Evolutionary conservation across 2,113 vertebrate genomes (phyloP), one percentile per base, ranked within the genome.

Genomic region (Amia ocellicauda): DNA sequence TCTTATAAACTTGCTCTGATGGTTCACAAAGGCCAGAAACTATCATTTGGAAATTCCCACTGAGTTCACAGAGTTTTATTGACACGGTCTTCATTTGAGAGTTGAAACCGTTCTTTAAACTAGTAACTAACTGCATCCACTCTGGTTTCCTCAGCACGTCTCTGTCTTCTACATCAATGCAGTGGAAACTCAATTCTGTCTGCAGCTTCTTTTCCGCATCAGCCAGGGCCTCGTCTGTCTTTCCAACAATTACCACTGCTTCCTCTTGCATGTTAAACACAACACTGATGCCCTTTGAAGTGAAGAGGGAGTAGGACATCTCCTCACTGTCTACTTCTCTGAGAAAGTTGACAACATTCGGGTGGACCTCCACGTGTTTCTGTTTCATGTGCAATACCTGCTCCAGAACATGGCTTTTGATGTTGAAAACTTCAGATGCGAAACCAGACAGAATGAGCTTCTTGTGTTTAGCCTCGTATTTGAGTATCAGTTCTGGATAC

Each of bases 171-270:
- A 94, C 31, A 0, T 10, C 1, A 23, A 97, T 60, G 28, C 1
- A 29, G 54, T 78, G 47, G 2, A 10, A 54, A 3, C 3, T 0
- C 24, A 97, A 80, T 3, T 4, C 43, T 3, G 2, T 65, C 4
- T 61, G 73, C 53, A 98, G 75, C 58, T 71, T 85, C 4, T 70
- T 60, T 73, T 92, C 88, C 10, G 94, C 94, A 13, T 89, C 81
- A n/a, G 0, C 3, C 2, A 94, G 69, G 23, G 14, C 58, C 60
- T 56, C 42, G 22, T 70, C 63, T 67, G 85, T 75, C 62, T 10
- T 54, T 22, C 83, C 88, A 1, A 71, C 69, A 22, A 98, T 72
- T 2, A 80, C 23, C 10, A 93, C n/a, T 4, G 49, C 20, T n/a
- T 55, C 55, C 26, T 0, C 58, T 0, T 87, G 66, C 4, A 91